Evolutionary conservation across 53 echinoderm and acorn worm genomes (phyloP), one percentile per base, ranked within the genome.

Genomic region (Holothuria leucospilota): DNA sequence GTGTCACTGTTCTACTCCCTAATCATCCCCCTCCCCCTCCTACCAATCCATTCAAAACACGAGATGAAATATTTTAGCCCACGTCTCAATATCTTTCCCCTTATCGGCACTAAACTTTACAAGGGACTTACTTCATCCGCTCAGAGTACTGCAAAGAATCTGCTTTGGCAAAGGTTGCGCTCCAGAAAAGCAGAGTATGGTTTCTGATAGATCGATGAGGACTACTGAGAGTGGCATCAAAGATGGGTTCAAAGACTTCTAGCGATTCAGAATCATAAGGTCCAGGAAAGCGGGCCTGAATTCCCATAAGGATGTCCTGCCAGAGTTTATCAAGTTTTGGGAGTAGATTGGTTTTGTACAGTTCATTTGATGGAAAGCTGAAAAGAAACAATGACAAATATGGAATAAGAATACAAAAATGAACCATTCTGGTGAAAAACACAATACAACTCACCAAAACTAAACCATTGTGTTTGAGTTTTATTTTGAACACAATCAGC

Each of bases 281-380:
- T 21, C 89, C 94, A 16, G 75, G 88, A 86, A 94, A 91, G 11
- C 99, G 93, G 34, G 86, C 87, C 85, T 99, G 95, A 27, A 99
- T 66, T 20, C 82, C 63, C n/a, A 94, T 99, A 27, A 95, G 73
- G 10, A 92, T 70, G 65, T 99, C 99, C 20, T 82, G 86, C 93
- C 92, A 99, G 2, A 98, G 89, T 42, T 95, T 95, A 77, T 99
- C 95, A 30, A 99, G 89, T 87, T 99, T 99, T 52, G 88, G 91
- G 78, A 88, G 88, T 0, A 84, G 79, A 8, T 63, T 75, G 28
- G 62, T 51, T 8, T 85, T 63, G 67, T 85, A 88, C 59, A 82
- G 63, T n/a, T 77, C 79, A 18, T 80, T 77, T 41, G 87, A 71
- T 9, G 90, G 77, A 42, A 89, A 82, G 64, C 91, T 94, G 42